Conservation (phyloP, 2,797 vertebrate genomes). For the Vireo griseus region DNA sequence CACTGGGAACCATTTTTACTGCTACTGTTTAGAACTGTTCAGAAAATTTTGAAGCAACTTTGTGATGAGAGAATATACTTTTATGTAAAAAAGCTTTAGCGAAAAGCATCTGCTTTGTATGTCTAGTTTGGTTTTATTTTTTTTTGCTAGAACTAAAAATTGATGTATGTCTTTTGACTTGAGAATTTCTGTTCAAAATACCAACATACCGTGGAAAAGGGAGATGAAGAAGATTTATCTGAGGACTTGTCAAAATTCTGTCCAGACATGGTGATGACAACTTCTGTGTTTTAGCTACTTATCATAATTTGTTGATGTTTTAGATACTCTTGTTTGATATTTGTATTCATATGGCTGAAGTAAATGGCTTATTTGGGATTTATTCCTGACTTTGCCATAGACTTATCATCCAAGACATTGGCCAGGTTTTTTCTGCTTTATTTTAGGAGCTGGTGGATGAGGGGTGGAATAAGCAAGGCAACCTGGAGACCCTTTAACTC, state of each 20-base stretch:
- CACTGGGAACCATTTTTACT: not conserved
- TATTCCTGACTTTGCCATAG: slow-evolving; percentile 4
- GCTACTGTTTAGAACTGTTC: not conserved
- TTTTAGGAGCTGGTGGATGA: not conserved
- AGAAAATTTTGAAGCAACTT: not conserved
- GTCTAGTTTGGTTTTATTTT: not conserved
- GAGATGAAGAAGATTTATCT: slow-evolving; percentile 50
- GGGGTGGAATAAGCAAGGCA: not conserved
- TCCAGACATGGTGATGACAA: slow-evolving; percentile 68
- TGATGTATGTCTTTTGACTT: slow-evolving; percentile 50
- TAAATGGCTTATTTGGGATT: slow-evolving; percentile 24
- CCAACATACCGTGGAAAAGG: slow-evolving; percentile 27
- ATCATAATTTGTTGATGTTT: slow-evolving; percentile 63
- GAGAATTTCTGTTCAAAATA: slow-evolving; percentile 65
- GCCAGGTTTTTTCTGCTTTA: not conserved
- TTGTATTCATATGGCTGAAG: slow-evolving; percentile 50
- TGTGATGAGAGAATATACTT: not conserved
- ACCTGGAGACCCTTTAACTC: not conserved
- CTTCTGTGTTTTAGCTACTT: slow-evolving; percentile 63
- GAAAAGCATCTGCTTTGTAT: slow-evolving; percentile 41
- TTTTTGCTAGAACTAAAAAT: slow-evolving; percentile 49
- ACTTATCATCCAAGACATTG: not conserved
- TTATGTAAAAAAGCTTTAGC: not conserved
- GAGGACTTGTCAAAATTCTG: slow-evolving; percentile 65
- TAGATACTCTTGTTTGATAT: slow-evolving; percentile 57